Percentiles rank a stretch among this genome's conserved stretches.
These are phyloP conservation scores for Enteromius treurensis DNA, from an alignment of 2,797 vertebrate genomes.

Conservation along the genomic window DNA sequence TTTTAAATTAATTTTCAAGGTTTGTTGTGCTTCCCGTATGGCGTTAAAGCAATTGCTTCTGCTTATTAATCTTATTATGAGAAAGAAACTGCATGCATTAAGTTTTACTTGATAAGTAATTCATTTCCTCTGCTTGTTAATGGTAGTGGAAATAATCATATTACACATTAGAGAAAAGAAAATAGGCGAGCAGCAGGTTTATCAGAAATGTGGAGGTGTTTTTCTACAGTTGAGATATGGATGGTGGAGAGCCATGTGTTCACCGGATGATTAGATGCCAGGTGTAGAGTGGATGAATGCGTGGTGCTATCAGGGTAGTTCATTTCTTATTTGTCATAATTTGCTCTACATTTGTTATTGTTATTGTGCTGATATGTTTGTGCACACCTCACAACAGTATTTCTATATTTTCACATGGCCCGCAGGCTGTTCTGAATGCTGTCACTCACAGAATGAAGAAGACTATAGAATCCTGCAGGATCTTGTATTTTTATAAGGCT, in stretches of 20 bases:
- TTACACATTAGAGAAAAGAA: not conserved
- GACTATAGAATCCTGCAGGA: not conserved
- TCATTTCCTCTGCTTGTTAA: not conserved
- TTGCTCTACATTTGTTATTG: constrained; percentile 14
- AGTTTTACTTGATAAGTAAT: constrained; percentile 16
- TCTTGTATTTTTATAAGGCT: not conserved
- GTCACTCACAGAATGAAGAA: not conserved
- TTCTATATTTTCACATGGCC: constrained; percentile 9
- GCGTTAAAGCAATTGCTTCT: not conserved
- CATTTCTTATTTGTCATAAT: constrained; percentile 18
- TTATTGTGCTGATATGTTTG: constrained; percentile 16
- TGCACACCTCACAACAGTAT: not conserved
- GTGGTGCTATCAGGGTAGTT: not conserved
- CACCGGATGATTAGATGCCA: constrained; percentile 29
- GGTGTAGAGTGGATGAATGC: constrained; percentile 10
- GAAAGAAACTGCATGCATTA: not conserved
- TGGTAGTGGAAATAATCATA: not conserved
- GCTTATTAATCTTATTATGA: not conserved
- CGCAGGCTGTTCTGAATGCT: not conserved
- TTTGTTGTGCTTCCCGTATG: not conserved
- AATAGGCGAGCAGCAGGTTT: constrained; percentile 18
- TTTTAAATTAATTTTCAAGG: not conserved
- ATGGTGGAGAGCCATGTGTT: constrained; percentile 18
- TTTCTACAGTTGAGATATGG: constrained; percentile 15
- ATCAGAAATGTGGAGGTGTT: constrained; percentile 28